Base-by-base conservation (phyloP, 2,888 invertebrate species). In the Hemistola chrysoprasaria region DNA sequence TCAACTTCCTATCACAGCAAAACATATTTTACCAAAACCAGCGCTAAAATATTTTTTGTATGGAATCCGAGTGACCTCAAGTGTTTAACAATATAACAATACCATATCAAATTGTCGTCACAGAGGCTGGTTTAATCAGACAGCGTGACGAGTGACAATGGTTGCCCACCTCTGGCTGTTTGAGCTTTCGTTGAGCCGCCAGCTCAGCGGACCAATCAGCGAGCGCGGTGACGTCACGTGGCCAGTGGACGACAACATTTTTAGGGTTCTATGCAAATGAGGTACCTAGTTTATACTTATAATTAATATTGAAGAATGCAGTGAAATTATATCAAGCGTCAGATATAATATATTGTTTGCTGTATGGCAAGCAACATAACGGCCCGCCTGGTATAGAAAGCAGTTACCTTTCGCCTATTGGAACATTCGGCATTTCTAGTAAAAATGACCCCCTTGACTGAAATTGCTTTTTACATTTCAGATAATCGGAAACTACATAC, bases 101-200 rank as follows among this genome's bases (percentile, higher is more conserved):
- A 55, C 61, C 68, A 65, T 78, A 77, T 78, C 74, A 74, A 73
- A 73, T 77, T 64, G 59, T 40, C 64, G 73, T 74, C 63, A 74
- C 74, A 77, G 71, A 62, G 49, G 67, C 62, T 69, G 59, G 62
- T 62, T 61, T 16, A 16, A 16, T 3, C 71, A 62, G 39, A 42
- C 33, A 64, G 58, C 71, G 69, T 72, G 61, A 73, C 74, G 52
- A 42, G 45, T 47, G 52, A 68, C 70, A 71, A 70, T 70, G 41
- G 72, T 74, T 70, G 63, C 38, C 41, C 56, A 68, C 65, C 68
- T 60, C 73, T 74, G 73, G 32, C 47, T 46, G 63, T 57, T 63
- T 63, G 64, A 67, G 64, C 59, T 68, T 63, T 69, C 65, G 54
- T 45, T 52, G 53, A 21, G 35, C 51, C 59, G 59, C 51, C 42